phyloP scores from a whole-genome alignment of 2,888 invertebrate genomes.

The Venusia cambrica region DNA sequence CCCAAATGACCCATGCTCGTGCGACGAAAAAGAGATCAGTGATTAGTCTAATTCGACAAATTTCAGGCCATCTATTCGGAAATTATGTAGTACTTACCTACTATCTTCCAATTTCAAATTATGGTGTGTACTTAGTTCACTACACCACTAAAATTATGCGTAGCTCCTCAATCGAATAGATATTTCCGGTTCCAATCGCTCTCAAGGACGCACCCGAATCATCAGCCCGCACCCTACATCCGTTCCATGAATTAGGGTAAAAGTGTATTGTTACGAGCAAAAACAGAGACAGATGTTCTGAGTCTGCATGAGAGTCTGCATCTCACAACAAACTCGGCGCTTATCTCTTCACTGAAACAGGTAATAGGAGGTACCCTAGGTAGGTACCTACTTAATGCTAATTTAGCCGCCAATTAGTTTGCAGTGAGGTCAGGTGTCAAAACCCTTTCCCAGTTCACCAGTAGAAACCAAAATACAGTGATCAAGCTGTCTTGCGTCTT shows the following conservation, averaged over 20 bases:
- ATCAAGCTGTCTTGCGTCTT: constrained; percentile 62
- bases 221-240: constrained; percentile 72
- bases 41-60: no score
- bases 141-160: constrained; percentile 29
- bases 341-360: constrained; percentile 35
- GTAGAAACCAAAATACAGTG: constrained; percentile 59
- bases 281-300: constrained; percentile 53
- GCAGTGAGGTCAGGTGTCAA: constrained; percentile 45
- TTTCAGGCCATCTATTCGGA: no score
- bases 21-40: no score
- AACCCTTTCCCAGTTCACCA: constrained; percentile 55
- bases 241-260: constrained; percentile 65
- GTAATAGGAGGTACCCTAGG: constrained; percentile 18
- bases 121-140: background rate
- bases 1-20: no score
- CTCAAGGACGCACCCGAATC: constrained; percentile 74
- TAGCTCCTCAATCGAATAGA: constrained; percentile 42
- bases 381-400: constrained; percentile 8
- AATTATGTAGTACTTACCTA: no score
- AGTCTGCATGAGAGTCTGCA: constrained; percentile 10
- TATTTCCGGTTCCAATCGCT: constrained; percentile 60
- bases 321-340: constrained; percentile 14
- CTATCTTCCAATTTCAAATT: no score
- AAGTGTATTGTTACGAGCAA: constrained; percentile 49
- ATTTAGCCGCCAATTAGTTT: constrained; percentile 36